These are phyloP conservation scores for Agrotis puta DNA, from an alignment of 2,888 invertebrate genomes.

Conservation along the genomic window DNA sequence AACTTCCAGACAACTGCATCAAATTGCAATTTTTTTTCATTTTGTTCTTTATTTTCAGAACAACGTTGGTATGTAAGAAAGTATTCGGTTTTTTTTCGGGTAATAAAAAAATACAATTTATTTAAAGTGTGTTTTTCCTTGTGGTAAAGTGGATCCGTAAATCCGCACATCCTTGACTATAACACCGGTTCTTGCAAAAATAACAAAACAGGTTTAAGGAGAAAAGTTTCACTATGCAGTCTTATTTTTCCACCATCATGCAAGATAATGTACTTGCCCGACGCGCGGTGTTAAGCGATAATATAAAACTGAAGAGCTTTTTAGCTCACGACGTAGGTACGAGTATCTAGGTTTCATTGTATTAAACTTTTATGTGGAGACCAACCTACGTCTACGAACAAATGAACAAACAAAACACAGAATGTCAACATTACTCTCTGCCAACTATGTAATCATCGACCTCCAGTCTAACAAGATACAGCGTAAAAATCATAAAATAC, in stretches of 20 bases:
- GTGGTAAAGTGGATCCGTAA: neutral
- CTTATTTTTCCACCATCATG: constrained; percentile 15
- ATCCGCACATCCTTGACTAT: neutral
- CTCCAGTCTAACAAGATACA: neutral
- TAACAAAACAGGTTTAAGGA: neutral
- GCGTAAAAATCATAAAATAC: neutral
- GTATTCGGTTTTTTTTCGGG: too few species aligned
- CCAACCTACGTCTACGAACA: neutral
- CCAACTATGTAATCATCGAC: neutral
- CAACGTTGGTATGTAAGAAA: too few species aligned
- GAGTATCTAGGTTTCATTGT: constrained; percentile 12
- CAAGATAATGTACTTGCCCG: constrained; percentile 26
- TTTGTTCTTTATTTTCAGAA: too few species aligned
- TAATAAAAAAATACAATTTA: neutral
- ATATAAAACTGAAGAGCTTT: constrained; percentile 27
- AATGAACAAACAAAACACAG: too few species aligned
- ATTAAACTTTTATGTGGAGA: neutral
- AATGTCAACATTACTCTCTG: neutral
- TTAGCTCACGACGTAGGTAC: neutral
- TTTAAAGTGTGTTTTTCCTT: neutral
- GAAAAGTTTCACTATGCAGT: constrained; percentile 15
- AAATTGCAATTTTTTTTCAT: too few species aligned
- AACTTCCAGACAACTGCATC: too few species aligned
- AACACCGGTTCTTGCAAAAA: constrained; percentile 11
- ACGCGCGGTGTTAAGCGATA: neutral